phyloP scores from a whole-genome alignment of 1,140 invertebrate species.

The Drosophila kepulauana region DNA sequence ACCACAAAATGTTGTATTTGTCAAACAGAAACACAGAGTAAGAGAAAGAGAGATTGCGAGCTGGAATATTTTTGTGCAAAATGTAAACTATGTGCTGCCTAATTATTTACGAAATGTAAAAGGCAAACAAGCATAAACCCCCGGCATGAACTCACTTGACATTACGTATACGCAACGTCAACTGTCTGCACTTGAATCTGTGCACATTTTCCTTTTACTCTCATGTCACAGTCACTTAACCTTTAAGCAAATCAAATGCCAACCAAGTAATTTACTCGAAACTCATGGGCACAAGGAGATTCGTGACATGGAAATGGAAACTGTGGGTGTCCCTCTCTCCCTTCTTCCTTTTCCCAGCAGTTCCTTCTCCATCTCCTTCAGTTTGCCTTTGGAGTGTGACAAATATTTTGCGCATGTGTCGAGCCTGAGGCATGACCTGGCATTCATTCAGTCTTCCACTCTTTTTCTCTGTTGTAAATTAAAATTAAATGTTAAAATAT shows the following conservation, averaged over 20 bases:
- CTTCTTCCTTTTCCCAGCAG: neutral
- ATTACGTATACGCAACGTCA: slow-evolving; percentile 37
- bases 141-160: slow-evolving; percentile 21
- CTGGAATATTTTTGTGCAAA: slow-evolving; percentile 12
- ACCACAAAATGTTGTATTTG: slow-evolving; percentile 23
- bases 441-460: neutral
- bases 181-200: slow-evolving; percentile 35
- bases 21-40: slow-evolving; percentile 20
- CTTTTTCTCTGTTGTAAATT: slow-evolving; percentile 45
- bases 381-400: slow-evolving; percentile 35
- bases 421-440: slow-evolving; percentile 14
- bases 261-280: slow-evolving; percentile 53
- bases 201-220: slow-evolving; percentile 39
- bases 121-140: slow-evolving; percentile 26
- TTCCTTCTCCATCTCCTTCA: slow-evolving; percentile 5
- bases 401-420: slow-evolving; percentile 70
- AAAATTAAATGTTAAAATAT: slow-evolving; percentile 75
- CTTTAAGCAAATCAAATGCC: slow-evolving; percentile 74
- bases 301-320: slow-evolving; percentile 1
- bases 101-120: slow-evolving; percentile 42
- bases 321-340: neutral
- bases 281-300: neutral
- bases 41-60: neutral
- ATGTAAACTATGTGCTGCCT: slow-evolving; percentile 28
- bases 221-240: slow-evolving; percentile 72